Evolutionary conservation across 2,888 invertebrate species (phyloP).

Genomic region (Nymphalis urticae): DNA sequence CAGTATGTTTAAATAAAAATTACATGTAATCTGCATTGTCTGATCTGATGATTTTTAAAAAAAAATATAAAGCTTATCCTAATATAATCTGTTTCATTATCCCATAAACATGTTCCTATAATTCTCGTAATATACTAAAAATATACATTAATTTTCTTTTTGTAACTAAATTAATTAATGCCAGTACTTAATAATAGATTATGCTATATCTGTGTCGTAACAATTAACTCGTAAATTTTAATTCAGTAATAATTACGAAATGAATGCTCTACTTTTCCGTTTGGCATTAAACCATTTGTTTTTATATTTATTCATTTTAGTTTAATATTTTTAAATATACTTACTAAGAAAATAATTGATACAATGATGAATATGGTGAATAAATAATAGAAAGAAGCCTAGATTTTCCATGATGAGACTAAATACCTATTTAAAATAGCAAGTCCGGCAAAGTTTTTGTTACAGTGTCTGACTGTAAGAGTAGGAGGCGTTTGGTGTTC

Average conservation of each 20-base stretch:
- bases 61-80: constrained; percentile 54
- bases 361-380: no score
- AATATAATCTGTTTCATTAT: constrained; percentile 44
- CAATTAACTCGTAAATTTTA: neutral
- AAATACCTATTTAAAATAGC: neutral
- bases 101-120: constrained; percentile 10
- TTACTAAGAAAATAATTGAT: no score
- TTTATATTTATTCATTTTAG: neutral
- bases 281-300: neutral
- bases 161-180: neutral
- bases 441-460: neutral
- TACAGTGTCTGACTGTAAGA: neutral
- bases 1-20: constrained; percentile 23
- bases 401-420: no score
- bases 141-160: neutral
- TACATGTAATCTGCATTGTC: constrained; percentile 49
- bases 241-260: constrained; percentile 7
- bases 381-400: no score
- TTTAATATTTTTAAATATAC: neutral
- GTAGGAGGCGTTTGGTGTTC: neutral
- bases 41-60: constrained; percentile 55
- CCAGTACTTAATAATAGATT: neutral
- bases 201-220: constrained; percentile 4
- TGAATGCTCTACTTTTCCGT: neutral
- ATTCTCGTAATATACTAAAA: neutral